Evolutionary conservation across 2,113 vertebrate species (phyloP).

Genomic region (Apeltes quadracus): DNA sequence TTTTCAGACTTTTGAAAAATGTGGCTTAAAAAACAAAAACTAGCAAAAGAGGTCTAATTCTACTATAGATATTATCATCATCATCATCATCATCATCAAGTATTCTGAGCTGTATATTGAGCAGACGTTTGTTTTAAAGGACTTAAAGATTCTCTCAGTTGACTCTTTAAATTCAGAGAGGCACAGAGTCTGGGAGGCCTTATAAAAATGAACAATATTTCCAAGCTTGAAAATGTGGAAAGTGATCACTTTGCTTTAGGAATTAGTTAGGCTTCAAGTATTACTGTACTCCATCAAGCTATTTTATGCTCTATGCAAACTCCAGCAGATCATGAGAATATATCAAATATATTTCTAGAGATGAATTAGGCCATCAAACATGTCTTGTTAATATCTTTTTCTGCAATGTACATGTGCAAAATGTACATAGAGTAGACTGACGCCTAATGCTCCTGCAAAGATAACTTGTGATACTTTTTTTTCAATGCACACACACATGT

Average conservation of each 20-base stretch:
- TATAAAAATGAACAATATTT: not conserved
- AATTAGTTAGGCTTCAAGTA: not conserved
- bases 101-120: not conserved
- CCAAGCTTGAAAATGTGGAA: not conserved
- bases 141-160: not conserved
- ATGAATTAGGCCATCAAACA: constrained; percentile 17
- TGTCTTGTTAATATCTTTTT: not conserved
- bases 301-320: constrained; percentile 12
- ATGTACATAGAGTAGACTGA: constrained; percentile 1
- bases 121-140: not conserved
- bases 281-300: constrained; percentile 1
- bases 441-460: not conserved
- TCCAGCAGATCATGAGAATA: not conserved
- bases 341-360: constrained; percentile 29
- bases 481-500: constrained; percentile 19
- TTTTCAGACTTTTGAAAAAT: constrained; percentile 10
- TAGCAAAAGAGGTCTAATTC: constrained; percentile 10
- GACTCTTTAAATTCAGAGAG: not conserved
- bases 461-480: constrained; percentile 1
- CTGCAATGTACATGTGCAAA: not conserved
- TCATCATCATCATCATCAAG: constrained; percentile 24
- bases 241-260: constrained; percentile 5
- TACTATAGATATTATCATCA: constrained; percentile 17
- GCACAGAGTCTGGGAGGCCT: not conserved
- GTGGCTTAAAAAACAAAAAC: constrained; percentile 5